Percentiles rank a stretch among this genome's conserved stretches.
phyloP scores from a whole-genome alignment of 2,888 invertebrate genomes.

The Punctoribates punctum region DNA sequence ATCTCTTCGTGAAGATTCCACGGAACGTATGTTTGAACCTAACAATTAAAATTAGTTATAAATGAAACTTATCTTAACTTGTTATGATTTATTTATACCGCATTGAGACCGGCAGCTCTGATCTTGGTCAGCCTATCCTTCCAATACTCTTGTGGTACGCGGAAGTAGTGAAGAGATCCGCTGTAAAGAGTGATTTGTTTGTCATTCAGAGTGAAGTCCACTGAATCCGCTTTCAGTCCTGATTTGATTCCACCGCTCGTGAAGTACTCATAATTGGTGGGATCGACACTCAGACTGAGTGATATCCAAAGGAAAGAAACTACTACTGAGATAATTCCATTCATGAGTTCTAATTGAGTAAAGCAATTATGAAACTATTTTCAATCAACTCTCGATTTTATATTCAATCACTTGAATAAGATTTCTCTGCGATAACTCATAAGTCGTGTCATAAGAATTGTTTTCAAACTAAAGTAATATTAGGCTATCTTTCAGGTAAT shows the following conservation, averaged over 20 bases:
- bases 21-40: conserved; percentile 54
- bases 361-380: too few species aligned
- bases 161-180: conserved; percentile 60
- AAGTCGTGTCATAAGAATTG: too few species aligned
- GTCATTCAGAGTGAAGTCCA: conserved; percentile 46
- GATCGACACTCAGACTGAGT: too few species aligned
- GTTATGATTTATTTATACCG: conserved; percentile 52
- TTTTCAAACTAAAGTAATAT: too few species aligned
- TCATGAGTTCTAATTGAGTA: too few species aligned
- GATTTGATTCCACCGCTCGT: conserved; percentile 52
- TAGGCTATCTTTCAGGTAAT: too few species aligned
- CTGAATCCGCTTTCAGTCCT: conserved; percentile 50
- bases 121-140: conserved; percentile 58
- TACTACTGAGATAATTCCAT: too few species aligned
- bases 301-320: too few species aligned
- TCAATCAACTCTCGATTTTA: too few species aligned
- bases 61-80: not conserved
- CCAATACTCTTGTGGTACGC: conserved; percentile 59
- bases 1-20: conserved; percentile 56
- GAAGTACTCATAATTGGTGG: conserved; percentile 58
- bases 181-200: conserved; percentile 52
- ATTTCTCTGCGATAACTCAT: too few species aligned
- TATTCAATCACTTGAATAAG: too few species aligned
- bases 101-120: conserved; percentile 58
- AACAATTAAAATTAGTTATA: not conserved